A percentile compares a stretch with the other conserved stretches of the same genome.
Evolutionary conservation across 37 sponge, comb jelly and placozoan genomes (phyloP).

Genomic region (Ephydatia muelleri): DNA sequence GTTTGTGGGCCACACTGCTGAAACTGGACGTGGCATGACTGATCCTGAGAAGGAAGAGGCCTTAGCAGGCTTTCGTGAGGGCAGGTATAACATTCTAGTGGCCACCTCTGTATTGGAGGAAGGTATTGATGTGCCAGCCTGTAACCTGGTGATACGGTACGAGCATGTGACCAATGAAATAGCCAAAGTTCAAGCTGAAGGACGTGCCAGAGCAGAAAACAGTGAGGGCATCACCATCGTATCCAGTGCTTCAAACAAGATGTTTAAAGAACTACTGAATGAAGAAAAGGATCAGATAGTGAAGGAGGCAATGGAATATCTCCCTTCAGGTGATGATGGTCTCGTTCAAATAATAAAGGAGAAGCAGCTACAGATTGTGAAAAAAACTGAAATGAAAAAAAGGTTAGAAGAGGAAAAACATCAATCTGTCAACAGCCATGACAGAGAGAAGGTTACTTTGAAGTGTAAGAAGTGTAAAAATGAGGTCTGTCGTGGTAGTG

Average conservation of each 20-base stretch:
- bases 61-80: constrained; percentile 48
- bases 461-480: constrained; percentile 57
- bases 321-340: constrained; percentile 15
- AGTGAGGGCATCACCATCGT: constrained; percentile 56
- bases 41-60: constrained; percentile 51
- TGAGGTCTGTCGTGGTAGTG: constrained; percentile 56
- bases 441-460: constrained; percentile 21
- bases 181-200: constrained; percentile 63
- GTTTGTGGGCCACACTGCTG: constrained; percentile 44
- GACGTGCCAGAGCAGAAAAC: constrained; percentile 69
- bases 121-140: constrained; percentile 77
- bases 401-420: neutral
- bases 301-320: neutral
- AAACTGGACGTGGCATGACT: constrained; percentile 39
- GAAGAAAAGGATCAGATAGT: constrained; percentile 35
- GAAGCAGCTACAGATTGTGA: constrained; percentile 5
- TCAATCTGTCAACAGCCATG: neutral
- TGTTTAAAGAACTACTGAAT: constrained; percentile 26
- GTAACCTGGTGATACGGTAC: constrained; percentile 80
- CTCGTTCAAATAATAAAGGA: neutral
- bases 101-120: constrained; percentile 83
- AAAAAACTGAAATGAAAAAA: neutral
- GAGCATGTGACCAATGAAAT: constrained; percentile 74
- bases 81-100: constrained; percentile 61
- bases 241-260: constrained; percentile 21